These are phyloP conservation scores for Apis mellifera DNA, from an alignment of 1,140 invertebrate genomes.

Conservation along the genomic window Amel_HAv3.1 CM009939.2:9598501-9599000, in stretches of 20 bases:
- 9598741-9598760: slow-evolving; percentile 16
- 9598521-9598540: background rate
- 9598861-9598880: background rate
- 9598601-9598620: background rate
- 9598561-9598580: slow-evolving; percentile 35
- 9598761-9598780: background rate
- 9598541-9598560: slow-evolving; percentile 25
- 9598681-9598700: slow-evolving; percentile 17
- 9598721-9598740: background rate
- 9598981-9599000: background rate
- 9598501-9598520: background rate
- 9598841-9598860: slow-evolving; percentile 15
- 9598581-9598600: background rate
- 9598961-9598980: slow-evolving; percentile 36
- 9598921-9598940: slow-evolving; percentile 28
- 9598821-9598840: background rate
- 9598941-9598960: background rate
- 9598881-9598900: slow-evolving; percentile 14
- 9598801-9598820: slow-evolving; percentile 42
- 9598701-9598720: background rate
- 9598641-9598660: slow-evolving; percentile 42
- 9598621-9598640: background rate
- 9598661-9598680: background rate
- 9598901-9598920: background rate
- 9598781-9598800: slow-evolving; percentile 61